Base-by-base conservation (phyloP, 2,888 invertebrate species). In the Aspidiotus rigidus region DNA sequence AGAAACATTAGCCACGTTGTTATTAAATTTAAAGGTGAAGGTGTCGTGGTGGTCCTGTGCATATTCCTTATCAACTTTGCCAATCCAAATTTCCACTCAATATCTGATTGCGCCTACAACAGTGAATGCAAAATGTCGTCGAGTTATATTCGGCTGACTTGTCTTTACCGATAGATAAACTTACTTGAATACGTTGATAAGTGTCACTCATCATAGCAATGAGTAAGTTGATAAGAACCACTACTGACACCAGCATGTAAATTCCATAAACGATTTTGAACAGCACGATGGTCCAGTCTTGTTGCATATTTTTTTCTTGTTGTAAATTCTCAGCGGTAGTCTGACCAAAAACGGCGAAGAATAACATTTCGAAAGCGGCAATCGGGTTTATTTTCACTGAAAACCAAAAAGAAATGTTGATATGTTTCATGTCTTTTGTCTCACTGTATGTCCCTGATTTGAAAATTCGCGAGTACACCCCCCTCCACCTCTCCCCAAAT, bases 121-220 rank as follows among this genome's bases (percentile, higher is more conserved):
- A 56, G 16, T 56, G n/a, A 2, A 56, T 1, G 17, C 1, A 2
- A 56, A 56, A 16, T 56, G 17, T 10, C 16, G 13, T 7, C 15
- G n/a, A 17, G 16, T 56, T 56, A 2, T 15, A 5, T 28, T 28
- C 28, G 2, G 5, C 28, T 28, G 28, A 28, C 28, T 5, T 28
- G 28, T 5, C 28, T 28, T 28, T n/a, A 49, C 8, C 49, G n/a
- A 2, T 49, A n/a, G 1, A 49, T 2, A 49, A 11, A 59, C 44
- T 84, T 86, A 89, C 94, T 86, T 98, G 95, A 78, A 98, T 98
- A 79, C 95, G 85, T 80, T 99, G 98, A 81, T 99, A 99, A 72
- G 99, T 99, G 84, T 99, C 98, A 78, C 97, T 96, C 97, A 99
- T 98, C 98, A 99, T 99, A 84, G 99, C 99, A 84, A 99, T 99